These are phyloP conservation scores for Lithobates sylvaticus DNA, from an alignment of 2,797 vertebrate genomes.

Conservation along the genomic window DNA sequence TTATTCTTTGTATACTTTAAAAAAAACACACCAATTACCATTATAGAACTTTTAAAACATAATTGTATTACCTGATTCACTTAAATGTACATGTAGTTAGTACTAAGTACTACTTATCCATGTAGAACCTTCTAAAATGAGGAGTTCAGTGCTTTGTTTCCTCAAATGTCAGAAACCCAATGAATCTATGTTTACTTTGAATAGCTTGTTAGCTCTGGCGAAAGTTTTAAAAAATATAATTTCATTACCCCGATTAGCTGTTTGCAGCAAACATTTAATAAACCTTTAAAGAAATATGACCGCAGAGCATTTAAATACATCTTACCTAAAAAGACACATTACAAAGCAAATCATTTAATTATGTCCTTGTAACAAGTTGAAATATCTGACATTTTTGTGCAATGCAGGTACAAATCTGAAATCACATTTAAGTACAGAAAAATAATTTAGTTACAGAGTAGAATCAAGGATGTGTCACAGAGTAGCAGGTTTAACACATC, in stretches of 20 bases:
- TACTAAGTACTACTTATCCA: too few species aligned
- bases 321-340: not conserved
- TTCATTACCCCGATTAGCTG: not conserved
- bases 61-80: too few species aligned
- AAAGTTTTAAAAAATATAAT: not conserved
- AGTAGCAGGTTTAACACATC: constrained; percentile 38
- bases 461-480: constrained; percentile 1
- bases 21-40: too few species aligned
- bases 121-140: not conserved
- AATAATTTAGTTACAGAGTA: not conserved
- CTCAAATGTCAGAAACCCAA: not conserved
- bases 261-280: not conserved
- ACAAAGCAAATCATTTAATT: not conserved
- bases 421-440: not conserved
- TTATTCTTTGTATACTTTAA: too few species aligned
- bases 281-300: not conserved
- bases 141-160: not conserved
- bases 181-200: not conserved
- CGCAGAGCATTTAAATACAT: not conserved
- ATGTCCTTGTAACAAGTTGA: not conserved
- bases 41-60: too few species aligned
- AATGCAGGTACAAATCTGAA: not conserved
- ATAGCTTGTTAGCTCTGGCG: not conserved
- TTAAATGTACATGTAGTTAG: too few species aligned
- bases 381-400: not conserved